These are phyloP conservation scores for Brachyistius frenatus DNA, from an alignment of 2,113 vertebrate genomes.

Conservation along the genomic window DNA sequence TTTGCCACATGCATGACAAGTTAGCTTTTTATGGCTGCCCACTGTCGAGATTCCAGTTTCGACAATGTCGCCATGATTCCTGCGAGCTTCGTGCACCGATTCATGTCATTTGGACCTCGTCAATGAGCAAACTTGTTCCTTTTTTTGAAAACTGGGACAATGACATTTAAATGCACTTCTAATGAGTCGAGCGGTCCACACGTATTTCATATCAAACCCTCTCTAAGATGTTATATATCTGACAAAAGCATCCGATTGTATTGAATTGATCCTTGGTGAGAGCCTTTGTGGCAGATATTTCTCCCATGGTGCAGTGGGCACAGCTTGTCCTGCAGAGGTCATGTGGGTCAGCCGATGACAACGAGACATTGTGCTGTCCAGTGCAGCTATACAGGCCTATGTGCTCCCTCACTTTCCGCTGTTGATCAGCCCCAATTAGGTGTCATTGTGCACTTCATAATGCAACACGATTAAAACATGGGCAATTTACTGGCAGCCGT, in stretches of 20 bases:
- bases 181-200: conserved; percentile 14
- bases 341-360: conserved; percentile 55
- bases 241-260: conserved; percentile 37
- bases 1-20: conserved; percentile 76
- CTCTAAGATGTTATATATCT: conserved; percentile 27
- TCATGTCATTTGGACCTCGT: conserved; percentile 39
- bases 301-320: conserved; percentile 53
- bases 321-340: conserved; percentile 58
- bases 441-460: conserved; percentile 52
- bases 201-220: conserved; percentile 35
- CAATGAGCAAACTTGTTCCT: conserved; percentile 29
- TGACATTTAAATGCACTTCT: conserved; percentile 41
- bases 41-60: conserved; percentile 54
- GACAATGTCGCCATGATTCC: conserved; percentile 61
- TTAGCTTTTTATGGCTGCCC: conserved; percentile 69
- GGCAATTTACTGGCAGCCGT: conserved; percentile 25
- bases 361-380: conserved; percentile 46
- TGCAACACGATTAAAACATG: conserved; percentile 42
- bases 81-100: conserved; percentile 32
- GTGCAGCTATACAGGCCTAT: conserved; percentile 19
- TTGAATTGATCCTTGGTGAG: conserved; percentile 33
- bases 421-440: conserved; percentile 42
- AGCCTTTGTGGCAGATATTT: conserved; percentile 53
- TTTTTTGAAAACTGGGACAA: conserved; percentile 27
- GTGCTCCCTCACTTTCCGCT: conserved; percentile 38